A percentile compares a stretch with the other conserved stretches of the same genome.
Conservation (phyloP, 2,888 invertebrate genomes). For the Matsumyia berberina region DNA sequence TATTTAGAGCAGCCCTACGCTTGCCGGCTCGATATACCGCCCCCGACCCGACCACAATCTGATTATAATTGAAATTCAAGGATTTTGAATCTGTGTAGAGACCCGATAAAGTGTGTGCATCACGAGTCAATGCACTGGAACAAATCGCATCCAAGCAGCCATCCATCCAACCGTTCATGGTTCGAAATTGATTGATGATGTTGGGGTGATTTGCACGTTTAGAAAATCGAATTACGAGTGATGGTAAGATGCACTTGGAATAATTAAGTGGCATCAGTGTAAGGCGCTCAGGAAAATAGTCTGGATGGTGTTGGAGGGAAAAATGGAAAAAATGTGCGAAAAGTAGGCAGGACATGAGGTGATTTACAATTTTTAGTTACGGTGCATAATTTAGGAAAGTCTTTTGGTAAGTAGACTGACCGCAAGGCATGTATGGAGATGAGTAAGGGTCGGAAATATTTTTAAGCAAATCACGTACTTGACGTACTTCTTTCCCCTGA, state of each 20-base stretch:
- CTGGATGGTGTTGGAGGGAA: not conserved
- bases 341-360: not conserved
- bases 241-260: slow-evolving; percentile 40
- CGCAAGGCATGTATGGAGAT: too few species aligned
- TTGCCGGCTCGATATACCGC: not conserved
- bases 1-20: slow-evolving; percentile 5
- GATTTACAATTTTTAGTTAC: too few species aligned
- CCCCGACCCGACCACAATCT: not conserved
- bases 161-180: not conserved
- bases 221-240: slow-evolving; percentile 34
- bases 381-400: too few species aligned
- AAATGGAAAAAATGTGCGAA: not conserved
- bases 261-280: slow-evolving; percentile 32
- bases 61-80: slow-evolving; percentile 26
- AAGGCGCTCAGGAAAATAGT: not conserved
- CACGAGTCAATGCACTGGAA: slow-evolving; percentile 39
- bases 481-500: too few species aligned
- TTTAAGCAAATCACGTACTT: too few species aligned
- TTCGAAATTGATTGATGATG: slow-evolving; percentile 59
- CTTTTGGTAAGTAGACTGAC: too few species aligned
- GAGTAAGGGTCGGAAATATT: too few species aligned
- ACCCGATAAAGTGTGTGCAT: slow-evolving; percentile 13
- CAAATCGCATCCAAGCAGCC: slow-evolving; percentile 5
- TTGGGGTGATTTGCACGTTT: slow-evolving; percentile 14
- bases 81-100: slow-evolving; percentile 19